phyloP scores from a whole-genome alignment of 2,797 vertebrate species.

The Pterois miles region DNA sequence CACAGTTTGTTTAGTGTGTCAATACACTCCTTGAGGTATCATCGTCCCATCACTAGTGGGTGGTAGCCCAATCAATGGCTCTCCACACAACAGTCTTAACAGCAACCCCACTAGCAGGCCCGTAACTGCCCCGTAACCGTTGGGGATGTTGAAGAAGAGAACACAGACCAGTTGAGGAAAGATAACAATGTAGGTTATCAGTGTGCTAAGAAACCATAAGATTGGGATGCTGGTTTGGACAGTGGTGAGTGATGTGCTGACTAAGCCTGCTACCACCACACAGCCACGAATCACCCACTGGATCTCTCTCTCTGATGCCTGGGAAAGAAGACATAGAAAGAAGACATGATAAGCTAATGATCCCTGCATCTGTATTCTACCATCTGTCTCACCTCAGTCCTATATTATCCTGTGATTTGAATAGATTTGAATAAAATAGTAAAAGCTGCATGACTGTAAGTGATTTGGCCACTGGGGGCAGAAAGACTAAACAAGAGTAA shows the following conservation, averaged over 20 bases:
- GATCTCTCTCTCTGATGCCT: slow-evolving; percentile 79
- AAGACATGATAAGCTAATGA: neutral
- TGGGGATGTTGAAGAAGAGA: slow-evolving; percentile 71
- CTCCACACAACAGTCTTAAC: slow-evolving; percentile 36
- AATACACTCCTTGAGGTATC: too few species aligned
- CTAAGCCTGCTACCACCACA: slow-evolving; percentile 66
- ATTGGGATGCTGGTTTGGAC: slow-evolving; percentile 53
- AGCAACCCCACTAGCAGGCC: slow-evolving; percentile 14
- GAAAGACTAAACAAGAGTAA: too few species aligned
- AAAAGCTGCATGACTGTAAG: neutral
- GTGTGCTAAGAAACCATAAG: slow-evolving; percentile 61
- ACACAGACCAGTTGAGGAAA: slow-evolving; percentile 80
- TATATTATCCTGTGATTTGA: neutral
- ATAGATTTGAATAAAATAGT: neutral
- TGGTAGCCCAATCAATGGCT: slow-evolving; percentile 39
- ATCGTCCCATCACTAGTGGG: too few species aligned
- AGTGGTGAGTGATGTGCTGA: slow-evolving; percentile 61
- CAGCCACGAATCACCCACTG: slow-evolving; percentile 71
- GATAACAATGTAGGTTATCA: slow-evolving; percentile 75
- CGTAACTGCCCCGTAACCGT: slow-evolving; percentile 66
- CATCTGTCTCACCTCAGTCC: neutral
- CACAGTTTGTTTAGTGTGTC: too few species aligned
- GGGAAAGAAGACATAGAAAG: fast-evolving
- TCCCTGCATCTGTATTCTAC: neutral
- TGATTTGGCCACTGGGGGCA: neutral